Percentiles rank a stretch among this genome's conserved stretches.
phyloP scores from a whole-genome alignment of 2,113 vertebrate genomes.

The Sus scrofa region T2T-Sscrofa CM000826.6:119498001-119498500 shows the following conservation, averaged over 20 bases:
- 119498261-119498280: neutral
- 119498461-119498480: neutral
- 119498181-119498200: neutral
- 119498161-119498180: neutral
- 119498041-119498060: neutral
- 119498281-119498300: neutral
- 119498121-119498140: neutral
- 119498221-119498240: neutral
- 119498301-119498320: neutral
- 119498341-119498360: neutral
- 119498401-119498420: neutral
- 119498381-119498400: neutral
- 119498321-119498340: too few species aligned
- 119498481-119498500: neutral
- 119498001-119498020: neutral
- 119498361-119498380: neutral
- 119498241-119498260: neutral
- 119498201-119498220: neutral
- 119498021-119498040: neutral
- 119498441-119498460: neutral
- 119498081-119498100: neutral
- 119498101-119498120: neutral
- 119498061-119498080: conserved; percentile 15
- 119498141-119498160: neutral
- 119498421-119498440: neutral